A percentile compares a stretch with the other conserved stretches of the same genome.
Conservation (phyloP, 2,113 vertebrate genomes). For the Otis tarda region DNA sequence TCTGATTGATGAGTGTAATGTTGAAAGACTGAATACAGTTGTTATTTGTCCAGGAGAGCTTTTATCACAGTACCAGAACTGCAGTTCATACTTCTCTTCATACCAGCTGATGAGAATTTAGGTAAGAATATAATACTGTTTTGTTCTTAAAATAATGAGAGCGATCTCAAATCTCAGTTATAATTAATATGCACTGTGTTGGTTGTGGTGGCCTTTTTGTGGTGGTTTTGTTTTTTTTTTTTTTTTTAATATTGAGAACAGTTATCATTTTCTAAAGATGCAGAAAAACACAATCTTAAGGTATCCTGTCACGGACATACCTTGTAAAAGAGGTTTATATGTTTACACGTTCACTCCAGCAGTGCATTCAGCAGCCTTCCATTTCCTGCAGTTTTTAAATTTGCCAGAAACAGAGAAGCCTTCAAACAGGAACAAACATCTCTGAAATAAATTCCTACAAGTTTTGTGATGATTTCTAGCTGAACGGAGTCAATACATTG, state of each 20-base stretch:
- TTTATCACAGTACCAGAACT: constrained; percentile 84
- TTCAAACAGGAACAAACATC: background rate
- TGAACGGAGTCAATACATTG: background rate
- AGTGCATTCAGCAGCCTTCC: background rate
- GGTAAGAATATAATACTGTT: constrained; percentile 74
- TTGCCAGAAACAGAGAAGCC: background rate
- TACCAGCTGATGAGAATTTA: constrained; percentile 66
- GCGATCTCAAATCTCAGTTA: background rate
- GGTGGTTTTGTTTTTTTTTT: background rate
- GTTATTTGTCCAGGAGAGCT: constrained; percentile 74
- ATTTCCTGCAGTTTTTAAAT: background rate
- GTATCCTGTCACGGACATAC: background rate
- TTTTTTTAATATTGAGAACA: background rate
- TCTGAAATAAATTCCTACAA: background rate
- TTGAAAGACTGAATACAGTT: background rate
- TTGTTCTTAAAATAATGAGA: background rate
- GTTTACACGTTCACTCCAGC: background rate
- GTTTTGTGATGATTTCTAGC: background rate
- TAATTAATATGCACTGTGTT: no score
- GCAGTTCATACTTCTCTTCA: constrained; percentile 83
- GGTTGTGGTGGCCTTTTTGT: background rate
- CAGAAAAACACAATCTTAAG: background rate
- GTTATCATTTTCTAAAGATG: background rate
- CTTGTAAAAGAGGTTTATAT: background rate
- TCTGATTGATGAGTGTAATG: background rate